phyloP scores from a whole-genome alignment of 2,797 vertebrate genomes.

The Megaceryle alcyon region DNA sequence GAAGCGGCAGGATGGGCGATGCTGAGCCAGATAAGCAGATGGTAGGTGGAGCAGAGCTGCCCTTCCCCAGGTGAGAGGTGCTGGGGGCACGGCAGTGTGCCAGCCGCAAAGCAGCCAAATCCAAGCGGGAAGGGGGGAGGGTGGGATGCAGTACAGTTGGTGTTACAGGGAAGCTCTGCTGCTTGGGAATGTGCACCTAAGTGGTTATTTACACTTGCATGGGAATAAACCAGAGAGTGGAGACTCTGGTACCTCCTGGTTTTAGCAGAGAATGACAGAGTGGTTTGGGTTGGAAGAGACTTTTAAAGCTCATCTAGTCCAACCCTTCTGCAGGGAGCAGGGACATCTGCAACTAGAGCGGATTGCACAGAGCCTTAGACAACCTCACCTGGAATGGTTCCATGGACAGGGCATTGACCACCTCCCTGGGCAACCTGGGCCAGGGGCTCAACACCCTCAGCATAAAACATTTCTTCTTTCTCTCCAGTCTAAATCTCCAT shows the following conservation, averaged over 20 bases:
- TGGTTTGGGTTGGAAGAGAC: neutral
- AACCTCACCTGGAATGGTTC: neutral
- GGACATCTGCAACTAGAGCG: neutral
- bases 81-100: neutral
- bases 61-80: accelerated
- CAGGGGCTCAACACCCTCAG: neutral
- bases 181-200: neutral
- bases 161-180: neutral
- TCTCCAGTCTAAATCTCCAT: neutral
- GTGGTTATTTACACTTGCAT: neutral
- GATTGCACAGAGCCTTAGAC: neutral
- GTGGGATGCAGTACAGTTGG: neutral
- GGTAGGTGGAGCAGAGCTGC: neutral
- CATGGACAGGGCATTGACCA: neutral
- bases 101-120: neutral
- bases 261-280: too few species aligned
- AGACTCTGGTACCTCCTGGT: neutral
- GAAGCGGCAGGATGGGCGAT: accelerated
- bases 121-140: neutral
- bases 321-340: neutral
- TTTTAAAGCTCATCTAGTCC: too few species aligned
- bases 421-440: neutral
- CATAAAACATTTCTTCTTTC: neutral
- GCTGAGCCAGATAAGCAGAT: slow-evolving; percentile 9
- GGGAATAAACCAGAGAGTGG: neutral